A percentile compares a stretch with the other conserved stretches of the same genome.
These are phyloP conservation scores for Actenoides hombroni DNA, from an alignment of 2,113 vertebrate genomes.

Conservation along the genomic window DNA sequence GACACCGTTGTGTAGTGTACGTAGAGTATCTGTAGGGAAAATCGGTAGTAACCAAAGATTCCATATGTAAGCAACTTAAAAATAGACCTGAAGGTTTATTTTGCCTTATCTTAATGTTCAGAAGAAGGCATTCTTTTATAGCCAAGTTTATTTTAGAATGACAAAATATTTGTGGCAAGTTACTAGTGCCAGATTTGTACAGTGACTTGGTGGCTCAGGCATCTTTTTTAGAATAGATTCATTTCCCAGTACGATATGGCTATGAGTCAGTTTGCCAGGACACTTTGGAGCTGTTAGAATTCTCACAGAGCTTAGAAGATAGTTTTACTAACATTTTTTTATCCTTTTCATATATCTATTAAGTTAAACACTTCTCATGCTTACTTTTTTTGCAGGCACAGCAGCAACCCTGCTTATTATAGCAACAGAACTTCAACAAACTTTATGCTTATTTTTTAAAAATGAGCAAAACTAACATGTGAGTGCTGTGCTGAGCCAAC, in stretches of 20 bases:
- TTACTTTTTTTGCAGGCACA: neutral
- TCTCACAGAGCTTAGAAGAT: neutral
- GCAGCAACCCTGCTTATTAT: neutral
- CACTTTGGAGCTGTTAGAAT: neutral
- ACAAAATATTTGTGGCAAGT: neutral
- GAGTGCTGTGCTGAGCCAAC: neutral
- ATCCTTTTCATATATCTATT: neutral
- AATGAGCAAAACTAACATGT: neutral
- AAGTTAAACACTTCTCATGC: neutral
- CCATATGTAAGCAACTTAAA: neutral
- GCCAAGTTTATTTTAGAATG: neutral
- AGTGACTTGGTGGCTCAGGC: neutral
- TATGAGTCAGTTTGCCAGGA: neutral
- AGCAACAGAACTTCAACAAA: constrained; percentile 5
- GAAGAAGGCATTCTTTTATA: neutral
- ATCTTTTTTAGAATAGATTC: neutral
- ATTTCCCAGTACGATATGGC: neutral
- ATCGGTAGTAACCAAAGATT: neutral
- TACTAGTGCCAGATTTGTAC: neutral
- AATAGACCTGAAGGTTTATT: neutral
- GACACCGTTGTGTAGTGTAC: neutral
- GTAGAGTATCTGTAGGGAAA: neutral
- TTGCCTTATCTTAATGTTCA: neutral
- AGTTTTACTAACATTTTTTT: neutral
- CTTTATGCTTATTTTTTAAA: neutral